phyloP scores from a whole-genome alignment of 2,113 vertebrate genomes.

The Hymenochirus boettgeri region DNA sequence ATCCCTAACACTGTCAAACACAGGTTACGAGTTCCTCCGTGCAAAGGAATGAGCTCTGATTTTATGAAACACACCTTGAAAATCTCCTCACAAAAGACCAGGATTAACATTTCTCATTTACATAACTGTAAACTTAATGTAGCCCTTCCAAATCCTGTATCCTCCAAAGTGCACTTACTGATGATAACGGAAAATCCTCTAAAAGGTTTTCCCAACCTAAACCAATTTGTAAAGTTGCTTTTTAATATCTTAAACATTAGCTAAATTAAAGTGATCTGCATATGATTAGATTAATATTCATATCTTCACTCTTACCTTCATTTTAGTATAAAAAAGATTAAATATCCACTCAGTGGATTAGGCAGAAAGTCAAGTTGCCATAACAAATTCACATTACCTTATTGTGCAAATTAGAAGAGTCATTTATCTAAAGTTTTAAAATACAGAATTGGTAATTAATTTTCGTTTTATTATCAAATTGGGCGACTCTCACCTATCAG shows the following conservation, averaged over 20 bases:
- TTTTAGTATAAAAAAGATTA: slow-evolving; percentile 95
- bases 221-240: slow-evolving; percentile 74
- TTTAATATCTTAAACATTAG: slow-evolving; percentile 69
- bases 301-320: slow-evolving; percentile 87
- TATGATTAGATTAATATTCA: slow-evolving; percentile 89
- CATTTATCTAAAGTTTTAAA: slow-evolving; percentile 75
- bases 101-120: slow-evolving; percentile 62
- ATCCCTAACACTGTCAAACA: too few species aligned
- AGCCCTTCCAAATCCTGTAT: slow-evolving; percentile 47
- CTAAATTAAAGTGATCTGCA: slow-evolving; percentile 76
- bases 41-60: slow-evolving; percentile 41
- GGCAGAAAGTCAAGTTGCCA: slow-evolving; percentile 77
- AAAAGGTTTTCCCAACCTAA: slow-evolving; percentile 73
- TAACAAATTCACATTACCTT: slow-evolving; percentile 80
- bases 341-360: slow-evolving; percentile 90
- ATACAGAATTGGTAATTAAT: slow-evolving; percentile 68
- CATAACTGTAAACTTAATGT: slow-evolving; percentile 63
- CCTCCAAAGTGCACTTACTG: slow-evolving; percentile 65
- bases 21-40: slow-evolving; percentile 27
- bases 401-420: slow-evolving; percentile 85
- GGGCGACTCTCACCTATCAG: slow-evolving; percentile 50
- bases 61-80: slow-evolving; percentile 54
- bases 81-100: slow-evolving; percentile 39
- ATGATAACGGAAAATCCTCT: slow-evolving; percentile 72
- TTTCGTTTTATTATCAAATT: slow-evolving; percentile 53